These are phyloP conservation scores for Todiramphus saurophagus DNA, from an alignment of 2,113 vertebrate species.

Conservation along the genomic window DNA sequence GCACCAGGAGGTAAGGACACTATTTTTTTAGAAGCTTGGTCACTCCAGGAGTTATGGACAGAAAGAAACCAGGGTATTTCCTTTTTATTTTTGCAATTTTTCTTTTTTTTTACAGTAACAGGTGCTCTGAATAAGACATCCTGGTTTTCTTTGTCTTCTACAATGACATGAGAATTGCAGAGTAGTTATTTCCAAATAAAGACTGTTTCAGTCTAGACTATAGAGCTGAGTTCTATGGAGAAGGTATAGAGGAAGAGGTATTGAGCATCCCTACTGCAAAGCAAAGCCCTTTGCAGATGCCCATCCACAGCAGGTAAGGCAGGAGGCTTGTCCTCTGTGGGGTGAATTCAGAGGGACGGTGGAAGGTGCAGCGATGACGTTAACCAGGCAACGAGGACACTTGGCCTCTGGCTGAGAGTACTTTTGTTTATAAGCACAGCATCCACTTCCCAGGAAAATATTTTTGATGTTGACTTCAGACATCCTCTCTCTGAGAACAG, in stretches of 20 bases:
- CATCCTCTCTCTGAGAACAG: not conserved
- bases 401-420: not conserved
- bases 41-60: not conserved
- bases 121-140: not conserved
- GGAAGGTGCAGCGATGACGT: not conserved
- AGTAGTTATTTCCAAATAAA: not conserved
- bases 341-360: not conserved
- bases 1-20: not conserved
- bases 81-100: too few species aligned
- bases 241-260: not conserved
- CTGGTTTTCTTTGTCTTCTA: not conserved
- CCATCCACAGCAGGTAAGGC: not conserved
- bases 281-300: not conserved
- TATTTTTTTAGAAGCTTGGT: not conserved
- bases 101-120: too few species aligned
- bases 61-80: not conserved
- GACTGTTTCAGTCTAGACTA: not conserved
- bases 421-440: conserved; percentile 31
- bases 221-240: not conserved
- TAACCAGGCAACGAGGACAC: not conserved
- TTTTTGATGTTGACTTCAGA: conserved; percentile 55
- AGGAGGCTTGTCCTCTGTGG: not conserved
- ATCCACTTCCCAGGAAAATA: conserved; percentile 57
- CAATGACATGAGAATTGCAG: not conserved
- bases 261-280: not conserved